Evolutionary conservation across 1,140 invertebrate species (phyloP), one percentile per base, ranked within the genome.

Genomic region (Octopus bimaculoides): DNA sequence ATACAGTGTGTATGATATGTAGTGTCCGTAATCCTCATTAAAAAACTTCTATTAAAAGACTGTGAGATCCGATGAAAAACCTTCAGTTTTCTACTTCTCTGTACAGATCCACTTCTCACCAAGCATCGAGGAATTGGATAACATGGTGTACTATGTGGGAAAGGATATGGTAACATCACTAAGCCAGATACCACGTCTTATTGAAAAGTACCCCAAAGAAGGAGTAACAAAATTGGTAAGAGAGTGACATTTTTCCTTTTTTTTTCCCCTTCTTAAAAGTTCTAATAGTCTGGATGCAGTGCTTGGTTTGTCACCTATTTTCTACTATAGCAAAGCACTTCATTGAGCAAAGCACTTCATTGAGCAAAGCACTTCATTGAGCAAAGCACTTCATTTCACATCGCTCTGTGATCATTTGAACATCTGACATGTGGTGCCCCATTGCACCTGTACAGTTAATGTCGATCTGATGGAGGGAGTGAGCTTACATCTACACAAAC

Each of bases 51-150:
- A 17, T 61, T 17, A 61, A 12, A 61, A 41, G 26, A 69, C 9
- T 0, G 20, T 14, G 14, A 4, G 17, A 55, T 17, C 54, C 20
- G 52, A 54, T 10, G 10, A 55, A 54, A 17, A 74, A 17, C 12
- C 10, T 73, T 53, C 5, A 26, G 12, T 6, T 74, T 74, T 17
- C 41, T 52, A 17, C 61, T 78, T 14, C 75, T 78, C 26, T 12
- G 26, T 76, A 26, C 74, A 81, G 5, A 54, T 77, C 52, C 20
- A 81, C 66, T 54, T 74, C 52, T 79, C 54, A 55, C 52, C 53
- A 14, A 41, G 10, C 26, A 71, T 14, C 3, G 66, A 6, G 5
- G 17, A 71, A 71, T 20, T 71, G 4, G 66, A 14, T 10, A 20
- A 71, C 66, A 71, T 71, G 66, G 66, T 71, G 66, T n/a, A 71